Evolutionary conservation across 2,113 vertebrate genomes (phyloP).

Genomic region (Lycocorax pyrrhopterus): DNA sequence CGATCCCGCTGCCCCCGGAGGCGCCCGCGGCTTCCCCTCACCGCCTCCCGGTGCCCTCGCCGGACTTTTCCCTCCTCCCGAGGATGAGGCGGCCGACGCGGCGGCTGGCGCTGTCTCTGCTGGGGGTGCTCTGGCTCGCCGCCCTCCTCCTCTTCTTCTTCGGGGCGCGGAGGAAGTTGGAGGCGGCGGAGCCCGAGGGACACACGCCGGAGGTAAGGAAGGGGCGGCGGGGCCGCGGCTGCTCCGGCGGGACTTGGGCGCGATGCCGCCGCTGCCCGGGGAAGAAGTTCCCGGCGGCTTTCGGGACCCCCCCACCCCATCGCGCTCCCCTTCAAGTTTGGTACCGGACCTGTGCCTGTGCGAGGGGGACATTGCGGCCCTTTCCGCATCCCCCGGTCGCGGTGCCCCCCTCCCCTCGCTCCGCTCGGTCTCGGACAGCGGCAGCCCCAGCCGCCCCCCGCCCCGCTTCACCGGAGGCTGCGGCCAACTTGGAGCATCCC

Average conservation of each 20-base stretch:
- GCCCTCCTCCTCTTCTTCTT: conserved; percentile 73
- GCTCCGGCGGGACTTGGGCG: not conserved
- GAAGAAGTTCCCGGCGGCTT: not conserved
- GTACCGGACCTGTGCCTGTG: not conserved
- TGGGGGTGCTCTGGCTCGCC: conserved; percentile 72
- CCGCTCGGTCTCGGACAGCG: not conserved
- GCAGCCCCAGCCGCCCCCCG: no score
- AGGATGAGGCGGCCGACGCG: conserved; percentile 67
- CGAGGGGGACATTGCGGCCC: fast-evolving
- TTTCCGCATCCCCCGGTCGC: not conserved
- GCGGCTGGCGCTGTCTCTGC: conserved; percentile 63
- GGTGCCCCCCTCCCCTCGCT: not conserved
- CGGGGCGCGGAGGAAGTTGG: conserved; percentile 68
- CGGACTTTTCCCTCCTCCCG: not conserved
- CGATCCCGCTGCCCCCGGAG: not conserved
- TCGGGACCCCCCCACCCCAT: not conserved
- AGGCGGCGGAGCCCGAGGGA: conserved; percentile 54
- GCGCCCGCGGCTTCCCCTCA: not conserved
- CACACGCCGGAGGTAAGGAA: conserved; percentile 60
- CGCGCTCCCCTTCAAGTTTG: not conserved
- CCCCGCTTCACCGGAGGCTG: no score
- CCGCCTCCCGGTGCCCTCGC: not conserved
- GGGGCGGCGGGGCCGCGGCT: not conserved
- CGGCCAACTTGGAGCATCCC: not conserved
- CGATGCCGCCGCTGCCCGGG: not conserved